Evolutionary conservation across 2,113 vertebrate genomes (phyloP), one percentile per base, ranked within the genome.

Genomic region (Catharus fuscescens): DNA sequence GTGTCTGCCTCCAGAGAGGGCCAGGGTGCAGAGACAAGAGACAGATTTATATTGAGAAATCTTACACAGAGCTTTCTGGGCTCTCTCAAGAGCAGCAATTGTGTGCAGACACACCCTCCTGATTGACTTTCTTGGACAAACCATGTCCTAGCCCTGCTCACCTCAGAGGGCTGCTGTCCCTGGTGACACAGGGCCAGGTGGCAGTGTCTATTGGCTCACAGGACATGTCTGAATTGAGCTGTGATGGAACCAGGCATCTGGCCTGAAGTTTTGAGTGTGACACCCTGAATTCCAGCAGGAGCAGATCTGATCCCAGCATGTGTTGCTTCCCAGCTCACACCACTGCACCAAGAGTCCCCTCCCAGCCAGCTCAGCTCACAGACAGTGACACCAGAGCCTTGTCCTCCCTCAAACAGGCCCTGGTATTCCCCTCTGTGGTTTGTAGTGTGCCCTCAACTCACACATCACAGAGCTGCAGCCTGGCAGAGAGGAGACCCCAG

Each of bases 61-160:
- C 52, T 74, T 71, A 25, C 3, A 31, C 14, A 62, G 57, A 66
- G 72, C 26, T 86, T 69, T 73, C 12, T 77, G 52, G 50, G 92
- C 45, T 54, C 66, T 80, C 66, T 76, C 47, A 48, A 70, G 85
- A 83, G 86, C 64, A 92, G 72, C 61, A 62, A 3, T 4, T 74
- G 80, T 61, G 45, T 61, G 70, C 62, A 65, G 74, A 65, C 92
- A n/a, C 57, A 14, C 19, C 14, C 36, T 56, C 47, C 76, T 32
- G 6, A 80, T 12, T 76, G 72, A 82, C 77, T 90, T 89, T 44
- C 92, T 92, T 83, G 94, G 90, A 76, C 78, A 89, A 67, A 93
- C 80, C 50, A 26, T 31, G 47, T 29, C 59, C 84, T 60, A 72
- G 56, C 18, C 10, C 93, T 80, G 19, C 36, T 92, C 44, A 67